Base-by-base conservation (phyloP, 2,888 invertebrate species). In the Plemyria rubiginata region DNA sequence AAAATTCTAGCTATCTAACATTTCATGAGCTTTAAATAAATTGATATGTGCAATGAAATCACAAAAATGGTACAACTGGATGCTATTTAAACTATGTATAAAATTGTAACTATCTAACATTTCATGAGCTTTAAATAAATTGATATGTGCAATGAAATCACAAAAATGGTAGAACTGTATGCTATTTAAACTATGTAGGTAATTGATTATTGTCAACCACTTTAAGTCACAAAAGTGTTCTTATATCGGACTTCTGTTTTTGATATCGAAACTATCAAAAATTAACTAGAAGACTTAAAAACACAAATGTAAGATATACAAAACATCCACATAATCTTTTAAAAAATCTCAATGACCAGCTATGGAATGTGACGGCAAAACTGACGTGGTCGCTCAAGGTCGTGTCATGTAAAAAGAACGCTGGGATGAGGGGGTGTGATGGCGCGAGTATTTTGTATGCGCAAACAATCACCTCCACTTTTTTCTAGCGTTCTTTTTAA, bases 311-410 rank as follows among this genome's bases (percentile, higher is more conserved):
- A 38, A 15, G n/a, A 32, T 13, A 7, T 36, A 13, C 0, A 8
- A 45, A 45, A 45, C 2, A 9, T 8, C 36, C 45, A 51, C 11
- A n/a, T 9, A 38, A 1, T 9, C 9, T 3, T 9, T 50, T 29
- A 48, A 5, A 54, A 57, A 54, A 50, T 59, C 40, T 62, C 57
- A 58, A 43, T 38, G 54, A 52, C 60, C 46, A 61, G 16, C 38
- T 59, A 62, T 70, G 68, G 68, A 70, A 70, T 70, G 69, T 70
- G 61, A 57, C 45, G 51, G 45, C 61, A 54, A 59, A 54, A 54
- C 49, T 54, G 46, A 28, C 29, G 32, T 12, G 32, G 16, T 57
- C 38, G 16, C 40, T 46, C 36, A 48, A n/a, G n/a, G n/a, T n/a
- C n/a, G n/a, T n/a, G n/a, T n/a, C n/a, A n/a, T n/a, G n/a, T n/a